Evolutionary conservation across 2,113 vertebrate species (phyloP).

Genomic region (Spizaetus ornatus): DNA sequence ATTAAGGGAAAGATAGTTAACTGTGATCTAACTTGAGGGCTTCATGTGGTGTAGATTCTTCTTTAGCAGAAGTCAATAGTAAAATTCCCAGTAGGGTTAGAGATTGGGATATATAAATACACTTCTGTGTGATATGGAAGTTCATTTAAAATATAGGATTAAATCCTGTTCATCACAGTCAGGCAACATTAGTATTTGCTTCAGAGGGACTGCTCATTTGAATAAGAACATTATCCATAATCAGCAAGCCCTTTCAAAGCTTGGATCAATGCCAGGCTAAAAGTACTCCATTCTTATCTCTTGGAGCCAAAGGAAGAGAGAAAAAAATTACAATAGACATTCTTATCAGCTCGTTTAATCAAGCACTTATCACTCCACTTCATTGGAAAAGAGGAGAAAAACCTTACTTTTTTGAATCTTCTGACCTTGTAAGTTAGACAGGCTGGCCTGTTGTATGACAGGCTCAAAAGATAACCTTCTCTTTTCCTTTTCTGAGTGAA

Average conservation of each 20-base stretch:
- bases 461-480: not conserved
- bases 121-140: not conserved
- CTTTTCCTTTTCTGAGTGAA: not conserved
- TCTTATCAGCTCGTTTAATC: constrained; percentile 28
- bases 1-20: not conserved
- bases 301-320: not conserved
- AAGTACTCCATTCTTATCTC: constrained; percentile 4
- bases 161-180: not conserved
- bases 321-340: not conserved
- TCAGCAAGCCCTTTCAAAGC: constrained; percentile 5
- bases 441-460: not conserved
- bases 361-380: not conserved
- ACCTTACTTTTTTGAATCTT: not conserved
- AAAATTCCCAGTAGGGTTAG: not conserved
- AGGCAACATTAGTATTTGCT: not conserved
- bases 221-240: not conserved
- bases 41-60: not conserved
- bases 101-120: not conserved
- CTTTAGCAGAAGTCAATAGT: not conserved
- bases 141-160: not conserved
- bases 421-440: not conserved
- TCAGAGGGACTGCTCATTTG: not conserved
- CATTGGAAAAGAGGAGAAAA: not conserved
- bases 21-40: not conserved
- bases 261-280: not conserved